Evolutionary conservation across 2,797 vertebrate genomes (phyloP), one percentile per base, ranked within the genome.

Genomic region (Potorous gilbertii): DNA sequence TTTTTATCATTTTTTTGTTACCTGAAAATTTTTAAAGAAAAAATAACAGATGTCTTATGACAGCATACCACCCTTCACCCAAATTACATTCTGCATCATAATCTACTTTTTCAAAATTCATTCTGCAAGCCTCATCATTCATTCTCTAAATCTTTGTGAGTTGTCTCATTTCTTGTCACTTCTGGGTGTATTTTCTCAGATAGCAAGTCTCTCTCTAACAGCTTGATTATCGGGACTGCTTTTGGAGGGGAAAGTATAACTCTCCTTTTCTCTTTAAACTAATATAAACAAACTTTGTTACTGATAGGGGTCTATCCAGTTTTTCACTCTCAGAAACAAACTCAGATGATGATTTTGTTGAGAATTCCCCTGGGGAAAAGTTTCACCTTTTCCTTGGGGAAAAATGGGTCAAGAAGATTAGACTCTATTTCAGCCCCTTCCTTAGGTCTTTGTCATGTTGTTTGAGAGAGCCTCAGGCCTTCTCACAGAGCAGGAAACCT

Each of bases 311-410:
- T 95, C 14, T 91, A 8, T 1, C 2, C 2, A 94, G 9, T 50
- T 93, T 90, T 92, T 55, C 21, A 54, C 5, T 59, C 24, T 57
- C 55, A 90, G 52, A 93, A 93, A 93, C 46, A 91, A 92, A 91
- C 46, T 55, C 0, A 66, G 90, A 3, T 92, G 56, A 91, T 93
- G 0, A 57, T 92, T 95, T 95, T 93, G 21, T 81, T 92, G 90
- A 90, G 95, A 91, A 93, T 94, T 54, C 0, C 28, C 5, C 18
- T 90, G 29, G 28, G 40, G 27, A 52, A 90, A 34, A 55, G 29
- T 90, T 28, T 54, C 8, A 24, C n/a, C 66, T 81, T 94, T 55
- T 11, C 18, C 31, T 95, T 90, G 1, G 29, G 1, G 29, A 93
- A 92, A 81, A 62, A 10, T 34, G 55, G 12, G 46, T 52, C 16